phyloP scores from a whole-genome alignment of 2,888 invertebrate species.

The Muschampia plurimacula region DNA sequence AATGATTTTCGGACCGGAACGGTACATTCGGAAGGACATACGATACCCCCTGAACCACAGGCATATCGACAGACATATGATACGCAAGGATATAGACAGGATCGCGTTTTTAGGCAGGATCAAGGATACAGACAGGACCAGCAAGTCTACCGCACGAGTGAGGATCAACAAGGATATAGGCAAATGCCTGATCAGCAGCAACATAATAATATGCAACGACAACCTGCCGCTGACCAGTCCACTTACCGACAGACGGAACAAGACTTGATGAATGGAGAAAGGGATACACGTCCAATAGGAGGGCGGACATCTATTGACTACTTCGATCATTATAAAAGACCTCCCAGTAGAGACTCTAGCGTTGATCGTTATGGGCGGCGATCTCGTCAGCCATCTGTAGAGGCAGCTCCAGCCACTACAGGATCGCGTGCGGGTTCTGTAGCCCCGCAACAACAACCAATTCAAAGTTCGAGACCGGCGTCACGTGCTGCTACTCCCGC shows the following conservation, averaged over 20 bases:
- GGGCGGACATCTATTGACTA: conserved; percentile 91
- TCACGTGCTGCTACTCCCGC: conserved; percentile 84
- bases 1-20: conserved; percentile 73
- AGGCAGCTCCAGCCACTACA: conserved; percentile 83
- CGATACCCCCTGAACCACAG: conserved; percentile 61
- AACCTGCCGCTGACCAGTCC: conserved; percentile 65
- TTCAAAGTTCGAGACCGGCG: conserved; percentile 88
- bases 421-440: conserved; percentile 89
- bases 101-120: conserved; percentile 70
- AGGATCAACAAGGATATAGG: conserved; percentile 59
- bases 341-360: conserved; percentile 94
- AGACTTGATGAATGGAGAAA: conserved; percentile 67
- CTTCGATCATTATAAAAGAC: conserved; percentile 97
- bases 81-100: conserved; percentile 81
- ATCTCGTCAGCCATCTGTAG: conserved; percentile 92
- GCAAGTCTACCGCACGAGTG: conserved; percentile 67
- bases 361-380: conserved; percentile 93
- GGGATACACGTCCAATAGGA: conserved; percentile 72
- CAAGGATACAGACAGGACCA: conserved; percentile 75
- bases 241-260: conserved; percentile 80
- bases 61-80: conserved; percentile 66
- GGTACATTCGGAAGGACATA: conserved; percentile 72
- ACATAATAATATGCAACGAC: conserved; percentile 61
- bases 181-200: conserved; percentile 63
- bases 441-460: conserved; percentile 87